Conservation (phyloP, 2,888 invertebrate genomes). For the Chrysolina haemoptera region DNA sequence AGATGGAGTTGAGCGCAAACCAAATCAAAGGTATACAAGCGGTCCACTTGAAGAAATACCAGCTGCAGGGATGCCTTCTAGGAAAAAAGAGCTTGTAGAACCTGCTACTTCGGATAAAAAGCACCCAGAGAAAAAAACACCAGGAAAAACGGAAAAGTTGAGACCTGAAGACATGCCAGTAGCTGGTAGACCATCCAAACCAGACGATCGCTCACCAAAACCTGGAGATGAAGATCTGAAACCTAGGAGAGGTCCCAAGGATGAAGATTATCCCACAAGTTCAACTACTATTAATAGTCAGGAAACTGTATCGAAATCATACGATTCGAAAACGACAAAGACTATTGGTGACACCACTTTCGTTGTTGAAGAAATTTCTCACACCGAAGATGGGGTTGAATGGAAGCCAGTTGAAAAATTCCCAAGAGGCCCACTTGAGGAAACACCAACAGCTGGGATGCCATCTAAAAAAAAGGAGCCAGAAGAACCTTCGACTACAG, state of each 20-base stretch:
- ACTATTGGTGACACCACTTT: constrained; percentile 58
- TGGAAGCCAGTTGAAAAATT: too few species aligned
- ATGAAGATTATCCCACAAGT: constrained; percentile 17
- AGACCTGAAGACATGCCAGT: constrained; percentile 26
- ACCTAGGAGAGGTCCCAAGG: not conserved
- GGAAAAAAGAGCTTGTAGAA: not conserved
- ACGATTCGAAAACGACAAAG: constrained; percentile 28
- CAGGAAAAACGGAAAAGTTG: not conserved
- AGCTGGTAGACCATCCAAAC: constrained; percentile 22
- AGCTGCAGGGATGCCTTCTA: constrained; percentile 28
- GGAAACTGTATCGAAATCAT: not conserved
- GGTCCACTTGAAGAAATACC: not conserved
- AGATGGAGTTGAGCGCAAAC: not conserved
- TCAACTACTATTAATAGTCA: not conserved
- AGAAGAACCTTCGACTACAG: not conserved
- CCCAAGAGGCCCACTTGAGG: too few species aligned
- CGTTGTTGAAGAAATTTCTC: constrained; percentile 53
- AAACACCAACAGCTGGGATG: not conserved
- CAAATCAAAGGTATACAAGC: not conserved
- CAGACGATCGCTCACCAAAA: not conserved
- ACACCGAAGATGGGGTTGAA: constrained; percentile 36
- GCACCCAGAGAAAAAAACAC: constrained; percentile 22
- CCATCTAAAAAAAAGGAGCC: constrained; percentile 33
- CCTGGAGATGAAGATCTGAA: not conserved
- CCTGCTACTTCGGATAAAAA: constrained; percentile 27